Evolutionary conservation across 2,113 vertebrate genomes (phyloP).

Genomic region (Condylura cristata): DNA sequence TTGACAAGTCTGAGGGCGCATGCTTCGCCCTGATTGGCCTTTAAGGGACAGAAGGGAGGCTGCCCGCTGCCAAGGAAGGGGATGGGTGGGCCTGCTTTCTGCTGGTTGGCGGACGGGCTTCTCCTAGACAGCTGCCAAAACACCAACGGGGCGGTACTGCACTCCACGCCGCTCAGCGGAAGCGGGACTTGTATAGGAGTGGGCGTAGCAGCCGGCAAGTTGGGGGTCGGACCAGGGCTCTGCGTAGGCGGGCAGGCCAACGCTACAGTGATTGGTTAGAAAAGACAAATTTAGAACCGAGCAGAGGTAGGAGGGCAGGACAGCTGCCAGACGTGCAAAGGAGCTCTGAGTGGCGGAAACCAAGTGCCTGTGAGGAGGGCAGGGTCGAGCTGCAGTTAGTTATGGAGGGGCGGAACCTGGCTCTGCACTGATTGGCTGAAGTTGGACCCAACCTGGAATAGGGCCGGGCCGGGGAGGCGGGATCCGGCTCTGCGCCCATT

Average conservation of each 20-base stretch:
- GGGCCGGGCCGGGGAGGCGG: not conserved
- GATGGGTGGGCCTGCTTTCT: not conserved
- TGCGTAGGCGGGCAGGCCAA: slow-evolving; percentile 34
- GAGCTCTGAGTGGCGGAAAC: slow-evolving; percentile 19
- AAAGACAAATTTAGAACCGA: slow-evolving; percentile 59
- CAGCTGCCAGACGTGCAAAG: not conserved
- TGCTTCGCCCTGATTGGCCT: slow-evolving; percentile 39
- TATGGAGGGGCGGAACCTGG: slow-evolving; percentile 19
- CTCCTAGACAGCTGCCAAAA: slow-evolving; percentile 68
- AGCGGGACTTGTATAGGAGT: slow-evolving; percentile 66
- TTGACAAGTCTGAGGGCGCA: not conserved
- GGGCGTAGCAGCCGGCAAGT: not conserved
- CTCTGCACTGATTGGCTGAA: not conserved
- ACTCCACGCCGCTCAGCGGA: slow-evolving; percentile 52
- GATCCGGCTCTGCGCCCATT: not conserved
- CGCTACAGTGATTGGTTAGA: slow-evolving; percentile 60
- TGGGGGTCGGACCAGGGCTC: not conserved
- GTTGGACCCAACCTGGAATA: slow-evolving; percentile 2
- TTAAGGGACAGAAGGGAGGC: not conserved
- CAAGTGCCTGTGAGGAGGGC: not conserved
- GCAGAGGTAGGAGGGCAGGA: slow-evolving; percentile 34
- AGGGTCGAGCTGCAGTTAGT: not conserved
- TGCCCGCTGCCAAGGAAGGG: not conserved
- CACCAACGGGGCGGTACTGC: slow-evolving; percentile 31
- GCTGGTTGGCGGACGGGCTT: slow-evolving; percentile 40